Percentiles rank a stretch among this genome's conserved stretches.
Evolutionary conservation across 2,797 vertebrate genomes (phyloP).

Genomic region (Florisuga fusca): DNA sequence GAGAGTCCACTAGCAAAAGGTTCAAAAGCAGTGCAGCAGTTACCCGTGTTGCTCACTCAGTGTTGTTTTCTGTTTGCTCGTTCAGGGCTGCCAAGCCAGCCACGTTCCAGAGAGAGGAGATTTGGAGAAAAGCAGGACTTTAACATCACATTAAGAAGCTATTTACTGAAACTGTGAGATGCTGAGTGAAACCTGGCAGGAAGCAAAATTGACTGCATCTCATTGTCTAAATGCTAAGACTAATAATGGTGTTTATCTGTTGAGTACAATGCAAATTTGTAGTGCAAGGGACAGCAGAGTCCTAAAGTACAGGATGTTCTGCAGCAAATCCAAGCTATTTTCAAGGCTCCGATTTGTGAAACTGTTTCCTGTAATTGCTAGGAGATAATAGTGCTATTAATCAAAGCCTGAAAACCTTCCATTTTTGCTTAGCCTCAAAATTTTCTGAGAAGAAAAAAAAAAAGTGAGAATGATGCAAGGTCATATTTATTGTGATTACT

Average conservation of each 20-base stretch:
- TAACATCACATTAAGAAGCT: constrained; percentile 43
- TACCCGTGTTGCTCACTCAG: rapidly evolving
- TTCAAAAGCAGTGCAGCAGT: neutral
- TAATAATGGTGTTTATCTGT: constrained; percentile 51
- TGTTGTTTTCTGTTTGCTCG: neutral
- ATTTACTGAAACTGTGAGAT: constrained; percentile 41
- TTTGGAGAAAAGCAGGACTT: constrained; percentile 36
- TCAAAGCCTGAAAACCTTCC: constrained; percentile 5
- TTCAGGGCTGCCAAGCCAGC: constrained; percentile 19
- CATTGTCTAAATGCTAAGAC: constrained; percentile 13
- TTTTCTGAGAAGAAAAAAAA: constrained; percentile 23
- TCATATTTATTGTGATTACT: constrained; percentile 38
- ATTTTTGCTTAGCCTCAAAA: neutral
- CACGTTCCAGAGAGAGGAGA: neutral
- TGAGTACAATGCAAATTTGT: constrained; percentile 47
- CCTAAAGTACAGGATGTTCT: constrained; percentile 1
- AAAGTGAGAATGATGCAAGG: neutral
- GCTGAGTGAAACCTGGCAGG: constrained; percentile 30
- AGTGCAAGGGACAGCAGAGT: neutral
- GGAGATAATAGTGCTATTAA: neutral
- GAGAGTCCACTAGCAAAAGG: neutral
- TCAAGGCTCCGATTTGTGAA: constrained; percentile 18
- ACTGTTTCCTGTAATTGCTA: neutral
- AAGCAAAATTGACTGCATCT: constrained; percentile 34
- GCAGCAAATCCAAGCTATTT: constrained; percentile 17